phyloP scores from a whole-genome alignment of 2,113 vertebrate genomes.

The Catharus bicknelli region DNA sequence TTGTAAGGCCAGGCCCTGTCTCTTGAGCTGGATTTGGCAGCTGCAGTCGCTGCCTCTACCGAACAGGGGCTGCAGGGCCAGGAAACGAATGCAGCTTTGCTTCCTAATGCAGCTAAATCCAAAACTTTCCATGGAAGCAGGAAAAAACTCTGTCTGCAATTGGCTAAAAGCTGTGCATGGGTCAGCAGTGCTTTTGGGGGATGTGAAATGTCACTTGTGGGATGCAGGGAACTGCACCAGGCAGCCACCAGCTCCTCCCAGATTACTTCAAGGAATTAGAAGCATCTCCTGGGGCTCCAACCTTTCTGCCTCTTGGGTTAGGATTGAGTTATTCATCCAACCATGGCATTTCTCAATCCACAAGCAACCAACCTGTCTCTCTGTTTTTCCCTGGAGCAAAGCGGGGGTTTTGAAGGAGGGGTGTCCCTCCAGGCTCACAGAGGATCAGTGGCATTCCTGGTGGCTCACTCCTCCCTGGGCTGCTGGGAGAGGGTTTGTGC shows the following conservation, averaged over 20 bases:
- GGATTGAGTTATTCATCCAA: background rate
- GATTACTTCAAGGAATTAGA: background rate
- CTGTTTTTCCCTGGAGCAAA: background rate
- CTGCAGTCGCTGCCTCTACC: background rate
- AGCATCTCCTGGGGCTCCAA: background rate
- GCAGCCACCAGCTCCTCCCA: background rate
- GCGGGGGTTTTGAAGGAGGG: background rate
- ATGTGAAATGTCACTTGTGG: background rate
- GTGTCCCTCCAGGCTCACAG: background rate
- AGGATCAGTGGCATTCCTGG: background rate
- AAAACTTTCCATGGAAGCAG: background rate
- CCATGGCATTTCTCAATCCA: background rate
- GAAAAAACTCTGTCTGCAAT: background rate
- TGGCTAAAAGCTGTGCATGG: background rate
- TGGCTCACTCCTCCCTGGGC: background rate
- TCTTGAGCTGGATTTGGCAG: background rate
- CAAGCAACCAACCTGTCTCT: background rate
- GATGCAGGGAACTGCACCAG: rapidly evolving
- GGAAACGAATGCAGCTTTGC: background rate
- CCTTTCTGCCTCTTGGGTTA: background rate
- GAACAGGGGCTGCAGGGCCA: background rate
- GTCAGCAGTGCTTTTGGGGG: background rate
- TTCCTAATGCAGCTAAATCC: background rate
- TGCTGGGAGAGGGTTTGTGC: background rate
- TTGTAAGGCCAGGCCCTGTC: background rate